Conservation (phyloP, 2,888 invertebrate genomes). For the Eurois occulta region DNA sequence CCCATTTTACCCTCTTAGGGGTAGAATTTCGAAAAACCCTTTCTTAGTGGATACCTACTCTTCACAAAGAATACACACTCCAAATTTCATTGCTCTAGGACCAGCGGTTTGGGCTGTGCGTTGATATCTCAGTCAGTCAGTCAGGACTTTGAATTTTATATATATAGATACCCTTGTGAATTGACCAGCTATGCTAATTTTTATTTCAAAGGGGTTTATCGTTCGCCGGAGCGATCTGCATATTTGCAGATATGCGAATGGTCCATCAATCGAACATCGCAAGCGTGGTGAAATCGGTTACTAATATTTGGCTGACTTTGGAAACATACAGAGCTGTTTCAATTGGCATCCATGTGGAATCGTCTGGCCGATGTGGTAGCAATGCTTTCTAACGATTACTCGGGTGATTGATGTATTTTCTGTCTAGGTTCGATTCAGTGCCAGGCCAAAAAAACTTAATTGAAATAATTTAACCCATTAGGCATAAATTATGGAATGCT, state of each 20-base stretch:
- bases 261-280: constrained; percentile 40
- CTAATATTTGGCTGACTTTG: constrained; percentile 35
- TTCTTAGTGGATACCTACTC: no score
- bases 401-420: not conserved
- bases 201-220: constrained; percentile 23
- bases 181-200: no score
- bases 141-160: no score
- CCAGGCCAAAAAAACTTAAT: not conserved
- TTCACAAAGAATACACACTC: no score
- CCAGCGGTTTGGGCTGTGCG: no score
- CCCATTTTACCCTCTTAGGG: no score
- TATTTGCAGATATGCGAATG: constrained; percentile 55
- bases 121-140: no score
- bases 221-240: constrained; percentile 41
- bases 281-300: constrained; percentile 39
- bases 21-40: no score
- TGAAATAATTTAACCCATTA: not conserved
- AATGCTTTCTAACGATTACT: not conserved
- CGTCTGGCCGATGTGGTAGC: not conserved
- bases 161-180: no score
- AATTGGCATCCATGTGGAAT: not conserved
- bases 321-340: constrained; percentile 7
- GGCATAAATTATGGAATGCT: no score
- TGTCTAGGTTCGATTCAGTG: not conserved
- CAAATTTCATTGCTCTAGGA: no score